Evolutionary conservation across 2,113 vertebrate genomes (phyloP), one percentile per base, ranked within the genome.

Genomic region (Oriolus oriolus): DNA sequence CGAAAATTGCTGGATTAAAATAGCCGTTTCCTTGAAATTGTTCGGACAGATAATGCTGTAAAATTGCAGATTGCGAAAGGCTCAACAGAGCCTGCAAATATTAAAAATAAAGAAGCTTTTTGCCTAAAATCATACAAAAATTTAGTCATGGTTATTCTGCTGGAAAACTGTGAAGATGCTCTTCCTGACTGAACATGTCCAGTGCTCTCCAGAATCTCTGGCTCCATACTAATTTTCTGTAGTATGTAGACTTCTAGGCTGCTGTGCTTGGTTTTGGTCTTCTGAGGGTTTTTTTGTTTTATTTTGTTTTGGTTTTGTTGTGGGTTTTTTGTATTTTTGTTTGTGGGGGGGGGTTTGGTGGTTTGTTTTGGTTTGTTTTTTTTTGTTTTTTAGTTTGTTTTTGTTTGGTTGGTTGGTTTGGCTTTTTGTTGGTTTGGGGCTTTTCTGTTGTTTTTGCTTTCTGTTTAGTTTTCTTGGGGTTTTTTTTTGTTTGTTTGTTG

Each of bases 181-280:
- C 0, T 41, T 70, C 78, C 53, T 65, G 33, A 11, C 5, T 37
- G 19, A 57, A 27, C 7, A 13, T 2, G 6, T 3, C 9, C 19
- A 53, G 11, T 45, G 12, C 20, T 66, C 44, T 65, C 54, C 28
- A 49, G 63, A 53, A 41, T 61, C 19, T 61, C 53, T 54, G 5
- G 3, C 5, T 57, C 26, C 3, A 2, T 44, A 2, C 1, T 56
- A 10, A 35, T 23, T 45, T 49, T 69, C 12, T 37, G 11, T n/a
- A 26, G 11, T 5, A 16, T 30, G 16, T 14, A 33, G 61, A 10
- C 2, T 65, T 50, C 47, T 11, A 65, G 13, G 22, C 4, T 73
- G 3, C 13, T 13, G 4, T 18, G 7, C 6, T 61, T 77, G 1
- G 2, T 75, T 89, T 57, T 65, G 2, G 2, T 61, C 88, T 37